Percentiles rank a stretch among this genome's conserved stretches.
These are phyloP conservation scores for Macaria notata DNA, from an alignment of 2,888 invertebrate genomes.

Conservation along the genomic window DNA sequence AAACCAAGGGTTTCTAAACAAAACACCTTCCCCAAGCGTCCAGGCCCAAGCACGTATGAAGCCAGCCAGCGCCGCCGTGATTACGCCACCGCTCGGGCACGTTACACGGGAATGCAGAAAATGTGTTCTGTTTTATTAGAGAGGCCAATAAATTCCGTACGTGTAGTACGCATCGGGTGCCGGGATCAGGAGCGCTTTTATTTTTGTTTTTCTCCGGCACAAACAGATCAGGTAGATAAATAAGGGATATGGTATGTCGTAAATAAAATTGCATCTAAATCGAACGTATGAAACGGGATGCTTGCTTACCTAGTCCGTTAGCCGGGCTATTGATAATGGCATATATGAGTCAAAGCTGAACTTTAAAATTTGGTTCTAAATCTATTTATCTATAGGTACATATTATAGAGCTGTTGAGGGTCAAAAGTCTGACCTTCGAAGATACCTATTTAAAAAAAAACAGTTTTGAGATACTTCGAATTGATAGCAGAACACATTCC, in stretches of 20 bases:
- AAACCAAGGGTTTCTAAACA: neutral
- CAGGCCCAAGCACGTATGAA: constrained; percentile 40
- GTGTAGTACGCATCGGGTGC: constrained; percentile 59
- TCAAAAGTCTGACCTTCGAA: no score
- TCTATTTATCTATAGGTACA: no score
- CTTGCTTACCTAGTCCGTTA: no score
- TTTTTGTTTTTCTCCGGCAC: constrained; percentile 2
- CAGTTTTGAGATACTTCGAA: no score
- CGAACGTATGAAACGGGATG: no score
- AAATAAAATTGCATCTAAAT: no score
- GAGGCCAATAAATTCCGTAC: constrained; percentile 72
- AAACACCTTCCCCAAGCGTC: constrained; percentile 26
- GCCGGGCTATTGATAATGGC: no score
- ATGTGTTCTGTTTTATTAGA: constrained; percentile 75
- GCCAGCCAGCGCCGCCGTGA: constrained; percentile 35
- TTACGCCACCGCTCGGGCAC: constrained; percentile 39
- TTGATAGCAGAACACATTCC: no score
- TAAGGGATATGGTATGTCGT: neutral
- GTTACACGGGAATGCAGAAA: constrained; percentile 63
- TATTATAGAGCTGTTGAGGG: no score
- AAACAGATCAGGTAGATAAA: constrained; percentile 4
- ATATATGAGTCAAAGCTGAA: no score
- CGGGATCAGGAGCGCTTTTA: constrained; percentile 6
- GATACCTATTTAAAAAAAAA: no score
- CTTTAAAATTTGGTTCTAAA: no score